These are phyloP conservation scores for Diloba caeruleocephala DNA, from an alignment of 2,888 invertebrate genomes.

Conservation along the genomic window DNA sequence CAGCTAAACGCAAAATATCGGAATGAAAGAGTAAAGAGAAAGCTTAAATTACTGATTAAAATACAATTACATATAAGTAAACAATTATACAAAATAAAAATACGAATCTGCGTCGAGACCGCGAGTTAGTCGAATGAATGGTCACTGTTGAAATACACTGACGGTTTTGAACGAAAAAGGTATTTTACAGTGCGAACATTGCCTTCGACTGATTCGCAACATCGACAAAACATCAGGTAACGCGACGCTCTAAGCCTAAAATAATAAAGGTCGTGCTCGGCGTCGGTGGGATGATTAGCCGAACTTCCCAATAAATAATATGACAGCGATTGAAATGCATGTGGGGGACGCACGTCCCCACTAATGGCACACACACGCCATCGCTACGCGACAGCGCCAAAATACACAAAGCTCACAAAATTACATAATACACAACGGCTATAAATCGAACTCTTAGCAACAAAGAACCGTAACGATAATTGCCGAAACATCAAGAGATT, in stretches of 20 bases:
- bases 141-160: neutral
- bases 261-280: slow-evolving; percentile 77
- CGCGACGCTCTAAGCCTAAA: slow-evolving; percentile 80
- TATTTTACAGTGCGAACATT: neutral
- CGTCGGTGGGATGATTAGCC: slow-evolving; percentile 84
- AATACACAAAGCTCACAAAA: slow-evolving; percentile 76
- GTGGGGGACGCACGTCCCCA: slow-evolving; percentile 50
- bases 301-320: slow-evolving; percentile 81
- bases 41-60: slow-evolving; percentile 66
- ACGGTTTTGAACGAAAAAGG: neutral
- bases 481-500: slow-evolving; percentile 70
- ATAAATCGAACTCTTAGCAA: slow-evolving; percentile 80
- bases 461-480: slow-evolving; percentile 81
- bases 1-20: slow-evolving; percentile 60
- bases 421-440: slow-evolving; percentile 84
- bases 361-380: slow-evolving; percentile 78
- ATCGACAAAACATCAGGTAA: slow-evolving; percentile 78
- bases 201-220: slow-evolving; percentile 61
- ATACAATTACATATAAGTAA: slow-evolving; percentile 58
- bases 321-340: slow-evolving; percentile 80
- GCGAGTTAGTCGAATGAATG: slow-evolving; percentile 52
- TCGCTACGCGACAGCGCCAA: slow-evolving; percentile 77
- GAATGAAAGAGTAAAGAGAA: slow-evolving; percentile 80
- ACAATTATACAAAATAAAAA: slow-evolving; percentile 67
- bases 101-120: slow-evolving; percentile 57